Conservation (phyloP, 1,140 invertebrate genomes). For the Drosophila funebris region DNA sequence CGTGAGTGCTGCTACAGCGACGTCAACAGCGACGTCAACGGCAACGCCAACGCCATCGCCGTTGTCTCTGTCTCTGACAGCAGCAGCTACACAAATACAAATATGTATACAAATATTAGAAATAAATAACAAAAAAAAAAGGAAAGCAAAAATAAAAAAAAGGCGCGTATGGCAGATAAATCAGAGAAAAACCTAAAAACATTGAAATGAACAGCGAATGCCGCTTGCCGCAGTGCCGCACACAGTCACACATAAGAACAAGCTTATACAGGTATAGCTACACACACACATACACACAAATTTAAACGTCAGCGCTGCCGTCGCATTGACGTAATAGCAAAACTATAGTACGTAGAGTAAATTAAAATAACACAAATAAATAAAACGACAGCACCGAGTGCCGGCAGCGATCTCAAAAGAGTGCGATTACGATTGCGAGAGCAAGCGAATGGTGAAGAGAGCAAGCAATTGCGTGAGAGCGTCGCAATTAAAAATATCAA, state of each 20-base stretch:
- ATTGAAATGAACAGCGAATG: conserved; percentile 70
- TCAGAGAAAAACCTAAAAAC: conserved; percentile 74
- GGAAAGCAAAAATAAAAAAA: conserved; percentile 45
- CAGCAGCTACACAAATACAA: conserved; percentile 32
- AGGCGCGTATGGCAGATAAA: conserved; percentile 65
- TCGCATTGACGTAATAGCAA: conserved; percentile 77
- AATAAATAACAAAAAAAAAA: conserved; percentile 55
- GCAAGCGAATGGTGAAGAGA: conserved; percentile 1
- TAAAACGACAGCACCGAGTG: conserved; percentile 49
- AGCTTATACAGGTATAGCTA: conserved; percentile 18
- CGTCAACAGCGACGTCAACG: conserved; percentile 32
- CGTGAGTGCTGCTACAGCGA: conserved; percentile 67
- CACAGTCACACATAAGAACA: conserved; percentile 21
- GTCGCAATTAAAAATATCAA: conserved; percentile 42
- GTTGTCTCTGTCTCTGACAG: neutral
- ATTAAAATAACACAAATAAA: conserved; percentile 76
- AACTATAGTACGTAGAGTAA: conserved; percentile 57
- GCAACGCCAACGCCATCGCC: neutral
- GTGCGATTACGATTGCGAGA: conserved; percentile 6
- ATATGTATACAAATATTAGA: conserved; percentile 54
- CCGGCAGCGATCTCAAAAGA: conserved; percentile 57
- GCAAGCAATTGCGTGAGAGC: conserved; percentile 11
- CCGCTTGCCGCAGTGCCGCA: conserved; percentile 63
- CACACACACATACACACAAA: conserved; percentile 44
- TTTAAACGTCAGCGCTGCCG: conserved; percentile 65